Base-by-base conservation (phyloP, 2,113 vertebrate genomes). In the Callorhinus ursinus region DNA sequence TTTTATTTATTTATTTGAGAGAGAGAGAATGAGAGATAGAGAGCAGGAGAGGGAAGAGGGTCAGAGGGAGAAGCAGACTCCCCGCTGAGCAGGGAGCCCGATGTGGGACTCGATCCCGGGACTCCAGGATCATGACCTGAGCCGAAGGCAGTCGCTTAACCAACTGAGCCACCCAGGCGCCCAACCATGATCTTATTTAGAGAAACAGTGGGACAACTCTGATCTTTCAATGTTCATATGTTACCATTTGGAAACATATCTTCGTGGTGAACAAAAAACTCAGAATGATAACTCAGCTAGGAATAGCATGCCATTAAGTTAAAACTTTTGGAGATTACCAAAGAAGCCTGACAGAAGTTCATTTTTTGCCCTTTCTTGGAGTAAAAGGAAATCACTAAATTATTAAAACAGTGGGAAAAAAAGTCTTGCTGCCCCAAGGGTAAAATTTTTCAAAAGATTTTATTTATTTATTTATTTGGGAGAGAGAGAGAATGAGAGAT, bases 341-440 rank as follows among this genome's bases (percentile, higher is more conserved):
- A 16, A 19, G 11, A 80, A 4, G 13, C 4, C 7, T 82, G 8
- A n/a, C n/a, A 77, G 36, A 79, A 31, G 89, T 82, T 89, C 8
- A 61, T 26, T 94, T 81, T 96, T n/a, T 55, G 22, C 10, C 18
- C 51, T n/a, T 82, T 76, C n/a, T 87, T 36, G 39, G 22, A 90
- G 28, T 51, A 93, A 87, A 91, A 69, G 14, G 39, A 91, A 88
- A 93, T n/a, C 80, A 46, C 1, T 63, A 91, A 51, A 28, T 85
- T 81, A 2, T 18, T 19, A 21, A 61, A 76, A n/a, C 9, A 72
- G 1, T 88, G 19, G 1, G 69, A 57, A 63, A 83, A 67, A 65
- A 51, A 36, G 61, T 74, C 33, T 71, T 69, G 6, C 19, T 89
- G 82, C 46, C 81, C 86, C 97, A 49, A 97, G 93, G 96, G 91